phyloP scores from a whole-genome alignment of 2,888 invertebrate genomes.

The Apoda limacodes region DNA sequence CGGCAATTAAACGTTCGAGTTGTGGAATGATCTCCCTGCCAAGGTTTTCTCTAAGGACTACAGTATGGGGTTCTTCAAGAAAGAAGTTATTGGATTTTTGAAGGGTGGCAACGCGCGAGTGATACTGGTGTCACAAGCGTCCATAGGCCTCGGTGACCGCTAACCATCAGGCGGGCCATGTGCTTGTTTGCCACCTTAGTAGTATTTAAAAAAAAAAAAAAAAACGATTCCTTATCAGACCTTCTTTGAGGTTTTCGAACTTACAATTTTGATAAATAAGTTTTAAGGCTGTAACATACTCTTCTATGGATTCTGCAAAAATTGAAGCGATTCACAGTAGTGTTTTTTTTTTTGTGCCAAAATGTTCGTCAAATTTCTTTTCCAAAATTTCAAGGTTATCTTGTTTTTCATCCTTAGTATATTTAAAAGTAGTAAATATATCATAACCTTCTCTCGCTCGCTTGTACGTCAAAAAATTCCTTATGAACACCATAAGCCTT shows the following conservation, averaged over 20 bases:
- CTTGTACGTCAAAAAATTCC: constrained; percentile 13
- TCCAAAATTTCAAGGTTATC: constrained; percentile 2
- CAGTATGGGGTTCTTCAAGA: too few relatives aligned
- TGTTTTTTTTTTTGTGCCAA: constrained; percentile 6
- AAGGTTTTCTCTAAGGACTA: too few relatives aligned
- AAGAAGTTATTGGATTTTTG: too few relatives aligned
- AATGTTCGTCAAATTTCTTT: constrained; percentile 9
- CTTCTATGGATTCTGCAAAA: constrained; percentile 8
- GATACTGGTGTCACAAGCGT: too few relatives aligned
- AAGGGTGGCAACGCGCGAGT: too few relatives aligned
- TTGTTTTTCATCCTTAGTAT: background rate
- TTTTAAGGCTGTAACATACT: constrained; percentile 10
- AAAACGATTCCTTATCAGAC: constrained; percentile 10
- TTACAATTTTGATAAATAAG: constrained; percentile 9
- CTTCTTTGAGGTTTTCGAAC: constrained; percentile 7
- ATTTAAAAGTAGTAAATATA: constrained; percentile 5
- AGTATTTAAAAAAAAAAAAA: too few relatives aligned
- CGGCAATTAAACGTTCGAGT: too few relatives aligned
- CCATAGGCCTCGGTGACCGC: too few relatives aligned
- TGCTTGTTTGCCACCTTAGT: too few relatives aligned
- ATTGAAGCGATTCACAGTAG: constrained; percentile 3
- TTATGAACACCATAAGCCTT: constrained; percentile 19
- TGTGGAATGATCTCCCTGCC: too few relatives aligned
- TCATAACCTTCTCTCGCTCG: constrained; percentile 8
- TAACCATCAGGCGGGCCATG: too few relatives aligned